phyloP scores from a whole-genome alignment of 64 coral and sea anemone species.

The Stichodactyla helianthus region DNA sequence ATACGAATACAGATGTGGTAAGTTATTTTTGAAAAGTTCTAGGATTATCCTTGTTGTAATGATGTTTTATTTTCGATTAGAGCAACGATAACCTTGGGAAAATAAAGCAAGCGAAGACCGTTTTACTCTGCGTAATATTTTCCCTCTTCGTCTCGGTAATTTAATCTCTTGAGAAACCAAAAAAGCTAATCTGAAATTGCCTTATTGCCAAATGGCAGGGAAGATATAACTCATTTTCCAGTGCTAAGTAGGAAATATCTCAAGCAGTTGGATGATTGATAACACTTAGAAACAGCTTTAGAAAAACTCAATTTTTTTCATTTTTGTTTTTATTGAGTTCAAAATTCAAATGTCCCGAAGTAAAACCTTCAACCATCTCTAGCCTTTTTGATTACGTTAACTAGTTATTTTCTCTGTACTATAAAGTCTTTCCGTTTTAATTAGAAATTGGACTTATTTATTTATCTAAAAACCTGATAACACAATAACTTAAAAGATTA shows the following conservation, averaged over 20 bases:
- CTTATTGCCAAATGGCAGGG: slow-evolving; percentile 3
- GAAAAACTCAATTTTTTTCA: neutral
- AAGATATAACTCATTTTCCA: slow-evolving; percentile 5
- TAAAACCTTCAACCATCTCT: neutral
- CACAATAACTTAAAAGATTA: too few species aligned
- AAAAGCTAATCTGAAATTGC: neutral
- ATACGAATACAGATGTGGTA: slow-evolving; percentile 98
- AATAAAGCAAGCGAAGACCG: neutral
- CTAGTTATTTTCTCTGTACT: neutral
- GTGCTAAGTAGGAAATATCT: neutral
- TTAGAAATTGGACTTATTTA: neutral
- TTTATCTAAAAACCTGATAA: too few species aligned
- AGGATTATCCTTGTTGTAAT: neutral
- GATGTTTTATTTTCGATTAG: neutral
- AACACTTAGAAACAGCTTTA: slow-evolving; percentile 1
- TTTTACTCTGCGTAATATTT: neutral
- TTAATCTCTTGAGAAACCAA: neutral
- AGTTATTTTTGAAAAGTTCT: slow-evolving; percentile 18
- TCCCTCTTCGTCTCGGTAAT: neutral
- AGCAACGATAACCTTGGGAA: neutral
- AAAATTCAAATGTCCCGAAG: neutral
- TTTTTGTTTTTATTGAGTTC: neutral
- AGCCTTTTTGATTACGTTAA: neutral
- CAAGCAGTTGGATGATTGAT: neutral
- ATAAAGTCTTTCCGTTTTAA: neutral